phyloP scores from a whole-genome alignment of 2,888 invertebrate species.

The Masnerella sp. region DNA sequence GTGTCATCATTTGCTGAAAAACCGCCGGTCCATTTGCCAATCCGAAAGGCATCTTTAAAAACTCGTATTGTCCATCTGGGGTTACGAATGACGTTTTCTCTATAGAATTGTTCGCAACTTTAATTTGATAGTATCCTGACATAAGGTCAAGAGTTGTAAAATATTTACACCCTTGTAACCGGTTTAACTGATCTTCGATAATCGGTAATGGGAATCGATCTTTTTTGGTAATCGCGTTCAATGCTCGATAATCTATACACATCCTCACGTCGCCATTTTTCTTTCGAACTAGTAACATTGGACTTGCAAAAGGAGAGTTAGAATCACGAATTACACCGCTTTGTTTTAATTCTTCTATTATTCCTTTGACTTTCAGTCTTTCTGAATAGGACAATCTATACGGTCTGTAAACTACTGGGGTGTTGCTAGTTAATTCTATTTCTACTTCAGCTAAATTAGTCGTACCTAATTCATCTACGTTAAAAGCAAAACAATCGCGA shows the following conservation, averaged over 20 bases:
- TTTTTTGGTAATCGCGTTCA: slow-evolving; percentile 64
- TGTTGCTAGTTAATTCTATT: too few relatives aligned
- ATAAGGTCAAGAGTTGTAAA: slow-evolving; percentile 67
- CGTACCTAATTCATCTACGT: too few relatives aligned
- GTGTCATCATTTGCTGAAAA: too few relatives aligned
- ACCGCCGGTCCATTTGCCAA: slow-evolving; percentile 1
- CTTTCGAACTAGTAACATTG: slow-evolving; percentile 30
- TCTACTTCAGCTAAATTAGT: too few relatives aligned
- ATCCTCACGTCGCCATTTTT: slow-evolving; percentile 62
- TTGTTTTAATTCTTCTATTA: slow-evolving; percentile 1
- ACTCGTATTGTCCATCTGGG: slow-evolving; percentile 52
- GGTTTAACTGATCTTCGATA: slow-evolving; percentile 65
- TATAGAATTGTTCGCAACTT: slow-evolving; percentile 61
- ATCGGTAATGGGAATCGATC: slow-evolving; percentile 63
- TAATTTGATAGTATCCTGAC: slow-evolving; percentile 66
- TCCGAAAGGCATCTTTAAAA: slow-evolving; percentile 13
- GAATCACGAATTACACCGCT: slow-evolving; percentile 1
- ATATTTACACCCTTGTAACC: slow-evolving; percentile 61
- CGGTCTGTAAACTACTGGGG: background rate
- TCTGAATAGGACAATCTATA: slow-evolving; percentile 2
- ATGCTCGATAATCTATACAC: slow-evolving; percentile 65
- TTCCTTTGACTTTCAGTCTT: background rate
- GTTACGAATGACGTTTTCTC: slow-evolving; percentile 68
- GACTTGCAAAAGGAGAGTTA: background rate
- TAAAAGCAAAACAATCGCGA: too few relatives aligned